Conservation (phyloP, 53 echinoderm and acorn worm species). For the Echinarachnius parma region DNA sequence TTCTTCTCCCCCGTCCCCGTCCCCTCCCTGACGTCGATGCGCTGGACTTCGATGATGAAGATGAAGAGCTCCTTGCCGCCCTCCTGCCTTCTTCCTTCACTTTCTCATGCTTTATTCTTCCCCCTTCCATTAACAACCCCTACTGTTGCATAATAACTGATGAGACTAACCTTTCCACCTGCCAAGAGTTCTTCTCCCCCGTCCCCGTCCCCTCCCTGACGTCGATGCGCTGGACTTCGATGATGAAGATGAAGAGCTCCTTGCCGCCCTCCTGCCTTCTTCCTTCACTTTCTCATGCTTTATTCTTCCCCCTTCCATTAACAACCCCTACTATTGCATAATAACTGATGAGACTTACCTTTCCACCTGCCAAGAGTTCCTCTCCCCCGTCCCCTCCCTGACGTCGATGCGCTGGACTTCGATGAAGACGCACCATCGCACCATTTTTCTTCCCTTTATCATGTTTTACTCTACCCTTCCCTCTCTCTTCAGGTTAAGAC, state of each 20-base stretch:
- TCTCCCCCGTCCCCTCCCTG: conserved; percentile 62
- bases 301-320: too few relatives aligned
- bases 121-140: too few relatives aligned
- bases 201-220: conserved; percentile 63
- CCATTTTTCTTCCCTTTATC: not conserved
- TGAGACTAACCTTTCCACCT: conserved; percentile 74
- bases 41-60: conserved; percentile 75
- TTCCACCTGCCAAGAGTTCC: conserved; percentile 85
- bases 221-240: conserved; percentile 81
- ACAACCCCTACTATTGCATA: too few relatives aligned
- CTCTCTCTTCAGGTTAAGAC: not conserved
- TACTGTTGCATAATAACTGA: not conserved
- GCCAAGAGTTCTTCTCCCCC: conserved; percentile 82
- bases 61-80: conserved; percentile 70
- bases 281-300: too few relatives aligned
- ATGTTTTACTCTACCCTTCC: not conserved
- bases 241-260: conserved; percentile 72
- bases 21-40: conserved; percentile 78
- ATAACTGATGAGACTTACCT: too few relatives aligned
- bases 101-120: conserved; percentile 30
- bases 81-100: conserved; percentile 24
- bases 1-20: conserved; percentile 66
- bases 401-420: conserved; percentile 84
- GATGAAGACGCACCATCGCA: conserved; percentile 51
- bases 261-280: conserved; percentile 70